phyloP scores from a whole-genome alignment of 2,888 invertebrate genomes.

The Laothoe populi region DNA sequence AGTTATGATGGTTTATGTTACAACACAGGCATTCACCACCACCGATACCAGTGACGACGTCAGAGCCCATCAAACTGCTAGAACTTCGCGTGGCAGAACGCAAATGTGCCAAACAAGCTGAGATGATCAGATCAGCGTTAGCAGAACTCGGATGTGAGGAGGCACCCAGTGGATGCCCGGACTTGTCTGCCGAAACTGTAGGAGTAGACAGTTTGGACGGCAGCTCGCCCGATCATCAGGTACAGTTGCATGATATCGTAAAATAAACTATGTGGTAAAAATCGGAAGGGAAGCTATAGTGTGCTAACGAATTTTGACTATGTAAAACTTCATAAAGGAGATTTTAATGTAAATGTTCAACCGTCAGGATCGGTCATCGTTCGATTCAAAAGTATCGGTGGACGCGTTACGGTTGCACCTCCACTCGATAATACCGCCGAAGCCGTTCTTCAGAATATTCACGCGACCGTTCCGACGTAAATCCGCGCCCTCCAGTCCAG shows the following conservation, averaged over 20 bases:
- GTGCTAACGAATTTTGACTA: neutral
- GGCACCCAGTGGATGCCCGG: constrained; percentile 92
- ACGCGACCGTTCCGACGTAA: constrained; percentile 88
- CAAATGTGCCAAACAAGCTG: constrained; percentile 92
- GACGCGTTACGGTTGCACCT: constrained; percentile 82
- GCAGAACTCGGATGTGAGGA: constrained; percentile 95
- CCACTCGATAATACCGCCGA: constrained; percentile 82
- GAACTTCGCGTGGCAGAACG: constrained; percentile 93
- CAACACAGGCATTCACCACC: constrained; percentile 75
- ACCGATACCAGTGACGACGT: constrained; percentile 73
- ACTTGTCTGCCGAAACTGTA: constrained; percentile 91
- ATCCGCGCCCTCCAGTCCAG: constrained; percentile 87
- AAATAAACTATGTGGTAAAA: neutral
- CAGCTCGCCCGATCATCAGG: constrained; percentile 87
- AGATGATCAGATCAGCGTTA: constrained; percentile 93
- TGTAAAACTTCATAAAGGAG: too few species aligned
- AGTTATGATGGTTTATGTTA: neutral
- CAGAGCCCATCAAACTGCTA: constrained; percentile 89
- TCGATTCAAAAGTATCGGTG: constrained; percentile 80
- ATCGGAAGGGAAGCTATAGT: neutral
- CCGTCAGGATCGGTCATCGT: constrained; percentile 81
- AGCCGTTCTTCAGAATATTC: constrained; percentile 87
- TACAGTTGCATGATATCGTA: constrained; percentile 47
- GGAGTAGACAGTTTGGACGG: constrained; percentile 87
- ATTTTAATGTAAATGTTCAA: constrained; percentile 41